Base-by-base conservation (phyloP, 2,888 invertebrate species). In the Ommatoiulus sabulosus region DNA sequence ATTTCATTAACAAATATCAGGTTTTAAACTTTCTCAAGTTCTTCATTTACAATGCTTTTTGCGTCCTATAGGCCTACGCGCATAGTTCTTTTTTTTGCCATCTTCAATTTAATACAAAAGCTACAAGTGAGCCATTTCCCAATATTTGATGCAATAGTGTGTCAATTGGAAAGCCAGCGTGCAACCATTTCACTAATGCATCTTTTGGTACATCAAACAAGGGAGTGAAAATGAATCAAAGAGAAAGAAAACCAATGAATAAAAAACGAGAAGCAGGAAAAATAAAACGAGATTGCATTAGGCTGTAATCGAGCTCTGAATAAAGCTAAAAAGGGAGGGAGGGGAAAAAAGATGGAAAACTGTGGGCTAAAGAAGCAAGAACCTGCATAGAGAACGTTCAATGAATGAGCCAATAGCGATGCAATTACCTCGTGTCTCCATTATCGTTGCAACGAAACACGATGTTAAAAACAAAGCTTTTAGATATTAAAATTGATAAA, bases 201-300 rank as follows among this genome's bases (percentile, higher is more conserved):
- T 86, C 46, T 44, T 86, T 46, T 86, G 46, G 86, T 46, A 86
- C 46, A 86, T 86, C 86, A 86, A 46, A 48, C 86, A 72, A 48
- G 86, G 44, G 86, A 86, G 46, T 86, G 86, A 86, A 86, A 86
- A 86, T 86, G 86, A 86, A 86, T 86, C 86, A 86, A 86, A 86
- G 86, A 86, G 86, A 86, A 48, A 86, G 86, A 86, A 48, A 86
- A 48, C 44, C 72, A 72, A 72, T 72, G 86, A 86, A 48, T 46
- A 86, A 86, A 86, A 86, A 86, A 86, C 86, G 86, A 86, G 44
- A 86, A 48, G 46, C 44, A 86, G 46, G 46, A 86, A 86, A 86
- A 86, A 86, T 86, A 46, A 86, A 86, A 86, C 86, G 44, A 86
- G 86, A 86, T 86, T 86, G 86, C 86, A 86, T 86, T 86, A 86